A percentile compares a stretch with the other conserved stretches of the same genome.
Evolutionary conservation across 2,888 invertebrate genomes (phyloP).

Genomic region (Heliconius ethilla): DNA sequence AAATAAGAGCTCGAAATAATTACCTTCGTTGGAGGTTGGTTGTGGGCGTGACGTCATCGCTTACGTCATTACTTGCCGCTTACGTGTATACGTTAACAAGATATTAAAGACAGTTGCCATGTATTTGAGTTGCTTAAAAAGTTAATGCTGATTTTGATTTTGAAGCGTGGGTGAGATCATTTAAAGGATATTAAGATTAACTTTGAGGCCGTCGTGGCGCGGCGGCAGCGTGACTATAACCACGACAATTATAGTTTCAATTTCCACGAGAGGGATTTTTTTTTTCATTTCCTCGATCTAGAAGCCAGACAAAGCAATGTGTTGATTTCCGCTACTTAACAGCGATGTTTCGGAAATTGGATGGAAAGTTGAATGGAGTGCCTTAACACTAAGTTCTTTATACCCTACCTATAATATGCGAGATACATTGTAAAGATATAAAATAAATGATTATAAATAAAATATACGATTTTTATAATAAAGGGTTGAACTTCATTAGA

Average conservation of each 20-base stretch:
- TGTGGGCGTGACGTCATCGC: constrained; percentile 26
- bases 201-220: neutral
- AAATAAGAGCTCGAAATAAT: too few species aligned
- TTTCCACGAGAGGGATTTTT: too few species aligned
- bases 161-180: neutral
- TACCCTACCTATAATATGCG: neutral
- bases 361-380: neutral
- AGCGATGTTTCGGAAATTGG: neutral
- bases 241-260: neutral
- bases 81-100: constrained; percentile 22
- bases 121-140: neutral
- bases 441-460: neutral
- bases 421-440: neutral
- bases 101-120: neutral
- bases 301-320: too few species aligned
- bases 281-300: too few species aligned
- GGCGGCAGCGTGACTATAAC: neutral
- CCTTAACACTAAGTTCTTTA: neutral
- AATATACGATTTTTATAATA: neutral
- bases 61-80: constrained; percentile 22
- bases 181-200: neutral
- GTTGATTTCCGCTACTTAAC: too few species aligned
- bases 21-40: neutral
- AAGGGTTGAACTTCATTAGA: neutral
- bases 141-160: neutral